Conservation (phyloP, 2,113 vertebrate genomes). For the Datnioides undecimradiatus region DNA sequence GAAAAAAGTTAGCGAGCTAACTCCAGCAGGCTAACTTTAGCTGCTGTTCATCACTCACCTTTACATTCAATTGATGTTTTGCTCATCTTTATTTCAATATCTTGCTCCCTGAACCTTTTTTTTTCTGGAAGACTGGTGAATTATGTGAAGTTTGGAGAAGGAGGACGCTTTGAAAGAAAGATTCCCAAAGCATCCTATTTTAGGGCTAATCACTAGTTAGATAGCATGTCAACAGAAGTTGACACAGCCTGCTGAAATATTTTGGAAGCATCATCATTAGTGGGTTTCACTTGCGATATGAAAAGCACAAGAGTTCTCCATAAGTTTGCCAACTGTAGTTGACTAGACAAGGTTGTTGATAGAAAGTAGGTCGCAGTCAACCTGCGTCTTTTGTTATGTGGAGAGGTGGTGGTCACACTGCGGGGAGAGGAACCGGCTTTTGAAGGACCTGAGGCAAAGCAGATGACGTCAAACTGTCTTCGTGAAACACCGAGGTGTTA, state of each 20-base stretch:
- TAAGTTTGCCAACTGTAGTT: conserved; percentile 7
- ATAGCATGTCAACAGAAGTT: conserved; percentile 39
- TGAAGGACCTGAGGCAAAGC: not conserved
- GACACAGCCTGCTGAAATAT: conserved; percentile 42
- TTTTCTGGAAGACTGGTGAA: not conserved
- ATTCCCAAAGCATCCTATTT: conserved; percentile 48
- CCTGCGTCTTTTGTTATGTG: not conserved
- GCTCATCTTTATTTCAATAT: conserved; percentile 54
- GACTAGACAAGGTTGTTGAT: conserved; percentile 12
- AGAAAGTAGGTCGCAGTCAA: conserved; percentile 27
- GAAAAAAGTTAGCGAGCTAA: conserved; percentile 55
- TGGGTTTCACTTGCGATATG: conserved; percentile 13
- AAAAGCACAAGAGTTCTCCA: not conserved
- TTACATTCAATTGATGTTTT: conserved; percentile 33
- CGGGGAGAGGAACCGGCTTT: not conserved
- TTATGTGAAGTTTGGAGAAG: conserved; percentile 29
- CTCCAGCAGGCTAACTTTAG: conserved; percentile 52
- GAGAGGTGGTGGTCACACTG: not conserved
- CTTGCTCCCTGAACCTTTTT: conserved; percentile 12
- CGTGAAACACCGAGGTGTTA: not conserved
- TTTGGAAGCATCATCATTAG: conserved; percentile 59
- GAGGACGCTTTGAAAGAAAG: conserved; percentile 27
- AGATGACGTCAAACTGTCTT: conserved; percentile 1
- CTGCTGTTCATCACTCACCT: conserved; percentile 40
- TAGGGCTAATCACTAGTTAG: conserved; percentile 32